Conservation (phyloP, 2,888 invertebrate genomes). For the Pediacus dermestoides region DNA sequence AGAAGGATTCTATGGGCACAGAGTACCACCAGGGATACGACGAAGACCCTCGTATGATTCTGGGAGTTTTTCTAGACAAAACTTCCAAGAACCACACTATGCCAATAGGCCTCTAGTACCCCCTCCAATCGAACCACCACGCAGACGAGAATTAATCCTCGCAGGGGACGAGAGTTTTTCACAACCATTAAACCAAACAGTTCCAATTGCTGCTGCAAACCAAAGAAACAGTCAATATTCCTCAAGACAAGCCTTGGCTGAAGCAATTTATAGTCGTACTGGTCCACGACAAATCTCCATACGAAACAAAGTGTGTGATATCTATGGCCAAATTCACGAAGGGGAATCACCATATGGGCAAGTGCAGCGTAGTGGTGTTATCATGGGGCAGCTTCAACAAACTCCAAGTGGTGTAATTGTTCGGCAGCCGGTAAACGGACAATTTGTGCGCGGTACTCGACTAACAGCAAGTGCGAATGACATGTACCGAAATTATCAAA, state of each 20-base stretch:
- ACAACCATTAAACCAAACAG: too few species aligned
- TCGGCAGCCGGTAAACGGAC: constrained; percentile 30
- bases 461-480: constrained; percentile 48
- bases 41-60: constrained; percentile 22
- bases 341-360: constrained; percentile 21
- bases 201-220: too few species aligned
- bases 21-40: constrained; percentile 9
- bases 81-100: constrained; percentile 16
- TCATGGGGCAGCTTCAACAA: constrained; percentile 44
- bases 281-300: constrained; percentile 35
- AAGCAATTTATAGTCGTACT: constrained; percentile 29
- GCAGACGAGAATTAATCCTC: constrained; percentile 29
- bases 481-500: constrained; percentile 37
- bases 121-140: constrained; percentile 9
- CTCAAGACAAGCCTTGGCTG: constrained; percentile 29
- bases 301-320: constrained; percentile 47
- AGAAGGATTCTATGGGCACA: constrained; percentile 31
- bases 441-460: constrained; percentile 45
- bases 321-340: constrained; percentile 50
- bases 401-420: constrained; percentile 25
- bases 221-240: too few species aligned
- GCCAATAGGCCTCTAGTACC: constrained; percentile 4
- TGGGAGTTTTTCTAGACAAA: background rate
- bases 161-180: constrained; percentile 33
- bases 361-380: constrained; percentile 38